Conservation (phyloP, 2,888 invertebrate genomes). For the Sericinus montela region DNA sequence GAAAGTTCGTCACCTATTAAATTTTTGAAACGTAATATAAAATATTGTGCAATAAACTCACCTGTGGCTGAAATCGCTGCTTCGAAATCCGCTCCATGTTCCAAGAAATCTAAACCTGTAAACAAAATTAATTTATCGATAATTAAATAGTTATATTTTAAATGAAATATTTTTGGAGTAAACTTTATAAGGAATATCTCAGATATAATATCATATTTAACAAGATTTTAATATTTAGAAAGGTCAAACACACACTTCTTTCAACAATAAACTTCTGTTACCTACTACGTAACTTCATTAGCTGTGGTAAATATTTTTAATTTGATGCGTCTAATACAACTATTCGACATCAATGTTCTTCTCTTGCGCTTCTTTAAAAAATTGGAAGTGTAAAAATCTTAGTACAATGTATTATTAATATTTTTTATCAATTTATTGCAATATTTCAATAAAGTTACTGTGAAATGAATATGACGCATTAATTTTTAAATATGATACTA, state of each 20-base stretch:
- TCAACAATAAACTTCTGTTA: neutral
- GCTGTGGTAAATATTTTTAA: neutral
- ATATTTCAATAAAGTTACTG: too few relatives aligned
- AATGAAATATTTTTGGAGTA: too few relatives aligned
- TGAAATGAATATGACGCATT: too few relatives aligned
- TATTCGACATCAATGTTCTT: neutral
- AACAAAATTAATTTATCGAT: constrained; percentile 21
- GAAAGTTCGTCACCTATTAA: too few relatives aligned
- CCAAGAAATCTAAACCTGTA: constrained; percentile 86
- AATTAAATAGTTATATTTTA: neutral
- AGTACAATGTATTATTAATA: too few relatives aligned
- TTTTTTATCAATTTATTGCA: too few relatives aligned
- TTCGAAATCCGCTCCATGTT: constrained; percentile 86
- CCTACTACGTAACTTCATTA: constrained; percentile 7
- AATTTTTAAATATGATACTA: constrained; percentile 7
- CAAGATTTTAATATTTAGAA: neutral
- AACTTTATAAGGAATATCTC: too few relatives aligned
- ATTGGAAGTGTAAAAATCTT: too few relatives aligned
- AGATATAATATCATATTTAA: too few relatives aligned
- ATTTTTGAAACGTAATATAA: too few relatives aligned
- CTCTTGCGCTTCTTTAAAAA: too few relatives aligned
- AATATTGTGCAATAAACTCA: constrained; percentile 40
- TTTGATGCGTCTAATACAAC: neutral
- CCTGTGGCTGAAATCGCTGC: constrained; percentile 85
- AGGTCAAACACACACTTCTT: neutral